These are phyloP conservation scores for Oithona nana DNA, from an alignment of 2,888 invertebrate species.

Conservation along the genomic window DNA sequence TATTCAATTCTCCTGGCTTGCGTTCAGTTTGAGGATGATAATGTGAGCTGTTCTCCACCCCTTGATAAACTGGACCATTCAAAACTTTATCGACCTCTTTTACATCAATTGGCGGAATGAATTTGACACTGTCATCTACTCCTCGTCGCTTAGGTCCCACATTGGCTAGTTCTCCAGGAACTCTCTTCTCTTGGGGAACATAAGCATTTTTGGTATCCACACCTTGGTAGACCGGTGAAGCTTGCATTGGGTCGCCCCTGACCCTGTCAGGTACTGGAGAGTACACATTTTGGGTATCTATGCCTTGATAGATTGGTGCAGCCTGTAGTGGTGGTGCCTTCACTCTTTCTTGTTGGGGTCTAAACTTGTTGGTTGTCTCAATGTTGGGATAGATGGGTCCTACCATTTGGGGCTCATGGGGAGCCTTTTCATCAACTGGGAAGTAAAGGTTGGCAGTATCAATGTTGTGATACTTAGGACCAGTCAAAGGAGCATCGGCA, in stretches of 20 bases:
- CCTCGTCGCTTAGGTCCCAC: slow-evolving; percentile 5
- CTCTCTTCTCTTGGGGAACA: slow-evolving; percentile 1
- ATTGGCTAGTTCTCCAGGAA: slow-evolving; percentile 2
- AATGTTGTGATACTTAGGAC: slow-evolving; percentile 12
- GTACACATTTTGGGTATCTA: slow-evolving; percentile 3
- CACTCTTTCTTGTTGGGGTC: background rate
- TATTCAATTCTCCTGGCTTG: background rate
- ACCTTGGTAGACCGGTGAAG: slow-evolving; percentile 11
- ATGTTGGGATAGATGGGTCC: slow-evolving; percentile 12
- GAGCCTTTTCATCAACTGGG: background rate
- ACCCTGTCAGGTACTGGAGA: background rate
- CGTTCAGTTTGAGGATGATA: background rate
- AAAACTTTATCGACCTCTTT: background rate
- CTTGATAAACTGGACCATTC: slow-evolving; percentile 10
- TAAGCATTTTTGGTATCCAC: slow-evolving; percentile 10
- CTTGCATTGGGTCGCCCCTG: background rate
- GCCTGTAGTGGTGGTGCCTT: slow-evolving; percentile 3
- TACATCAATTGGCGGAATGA: background rate
- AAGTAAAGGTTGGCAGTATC: slow-evolving; percentile 7
- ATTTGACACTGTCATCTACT: slow-evolving; percentile 11
- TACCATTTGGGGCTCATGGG: background rate
- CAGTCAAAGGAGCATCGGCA: background rate
- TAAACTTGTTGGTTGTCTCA: slow-evolving; percentile 1
- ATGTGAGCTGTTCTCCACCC: background rate
- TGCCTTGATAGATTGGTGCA: slow-evolving; percentile 6